These are phyloP conservation scores for Cyprinodon tularosa DNA, from an alignment of 2,113 vertebrate species.

Conservation along the genomic window DNA sequence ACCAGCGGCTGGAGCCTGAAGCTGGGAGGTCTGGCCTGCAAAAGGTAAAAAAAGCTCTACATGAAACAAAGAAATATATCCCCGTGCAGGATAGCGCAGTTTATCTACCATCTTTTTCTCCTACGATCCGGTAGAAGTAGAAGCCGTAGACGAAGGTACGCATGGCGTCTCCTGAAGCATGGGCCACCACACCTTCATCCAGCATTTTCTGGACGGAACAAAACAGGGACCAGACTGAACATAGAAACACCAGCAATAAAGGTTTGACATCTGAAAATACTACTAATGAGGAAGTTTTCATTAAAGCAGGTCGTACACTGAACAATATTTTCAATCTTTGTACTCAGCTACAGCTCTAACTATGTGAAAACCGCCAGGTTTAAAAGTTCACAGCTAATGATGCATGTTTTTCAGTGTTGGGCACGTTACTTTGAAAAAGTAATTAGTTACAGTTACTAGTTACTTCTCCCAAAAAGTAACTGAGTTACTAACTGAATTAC, in stretches of 20 bases:
- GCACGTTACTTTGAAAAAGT: too few species aligned
- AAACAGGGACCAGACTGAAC: conserved; percentile 1
- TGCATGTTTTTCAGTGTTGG: too few species aligned
- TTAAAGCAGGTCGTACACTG: not conserved
- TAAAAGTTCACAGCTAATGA: too few species aligned
- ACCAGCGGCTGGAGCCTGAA: conserved; percentile 50
- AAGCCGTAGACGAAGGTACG: conserved; percentile 96
- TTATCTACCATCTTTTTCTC: conserved; percentile 87
- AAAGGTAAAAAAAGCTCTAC: not conserved
- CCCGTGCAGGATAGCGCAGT: not conserved
- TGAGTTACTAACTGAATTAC: too few species aligned
- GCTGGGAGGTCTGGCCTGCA: conserved; percentile 48
- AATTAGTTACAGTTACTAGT: too few species aligned
- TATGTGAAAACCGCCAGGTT: too few species aligned
- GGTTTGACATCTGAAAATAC: not conserved
- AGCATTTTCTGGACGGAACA: conserved; percentile 90
- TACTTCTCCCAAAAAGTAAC: too few species aligned
- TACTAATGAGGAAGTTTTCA: not conserved
- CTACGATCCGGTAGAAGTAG: conserved; percentile 94
- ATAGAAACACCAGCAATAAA: not conserved
- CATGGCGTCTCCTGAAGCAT: conserved; percentile 94
- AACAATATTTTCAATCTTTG: too few species aligned
- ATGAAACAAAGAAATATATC: not conserved
- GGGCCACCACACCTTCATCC: conserved; percentile 91
- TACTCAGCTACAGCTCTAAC: too few species aligned